phyloP scores from a whole-genome alignment of 1,140 invertebrate genomes.

The Brachionus asplanchnoidis region DNA sequence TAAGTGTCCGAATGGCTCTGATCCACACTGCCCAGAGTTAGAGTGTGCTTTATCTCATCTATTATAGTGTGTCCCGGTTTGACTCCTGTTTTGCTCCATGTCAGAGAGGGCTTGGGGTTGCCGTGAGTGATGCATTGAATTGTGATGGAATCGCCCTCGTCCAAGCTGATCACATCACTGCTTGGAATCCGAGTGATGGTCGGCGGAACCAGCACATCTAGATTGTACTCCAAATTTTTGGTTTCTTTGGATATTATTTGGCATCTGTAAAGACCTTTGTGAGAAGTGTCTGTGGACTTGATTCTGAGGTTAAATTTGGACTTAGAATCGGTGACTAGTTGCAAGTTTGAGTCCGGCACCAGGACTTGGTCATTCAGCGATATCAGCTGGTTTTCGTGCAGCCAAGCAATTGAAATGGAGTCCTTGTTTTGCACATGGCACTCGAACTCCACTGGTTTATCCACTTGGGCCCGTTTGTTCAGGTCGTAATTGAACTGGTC shows the following conservation, averaged over 20 bases:
- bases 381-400: constrained; percentile 35
- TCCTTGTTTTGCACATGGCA: constrained; percentile 33
- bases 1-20: constrained; percentile 22
- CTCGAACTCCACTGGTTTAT: background rate
- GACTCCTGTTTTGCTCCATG: constrained; percentile 34
- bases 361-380: constrained; percentile 3
- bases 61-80: constrained; percentile 25
- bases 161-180: constrained; percentile 1
- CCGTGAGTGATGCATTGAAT: constrained; percentile 33
- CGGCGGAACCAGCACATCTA: background rate
- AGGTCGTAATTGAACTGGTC: background rate
- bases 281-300: background rate
- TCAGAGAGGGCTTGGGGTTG: constrained; percentile 4
- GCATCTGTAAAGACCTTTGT: constrained; percentile 17
- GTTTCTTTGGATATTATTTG: constrained; percentile 17
- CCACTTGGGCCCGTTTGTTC: background rate
- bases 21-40: constrained; percentile 8
- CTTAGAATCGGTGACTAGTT: background rate
- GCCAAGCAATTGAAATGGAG: constrained; percentile 13
- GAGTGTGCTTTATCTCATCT: background rate
- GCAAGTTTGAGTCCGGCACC: constrained; percentile 2
- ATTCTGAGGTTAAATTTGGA: constrained; percentile 26
- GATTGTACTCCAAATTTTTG: constrained; percentile 32
- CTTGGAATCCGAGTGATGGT: constrained; percentile 9
- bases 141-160: constrained; percentile 32